Conservation (phyloP, 2,113 vertebrate genomes). For the Ictalurus punctatus region DNA sequence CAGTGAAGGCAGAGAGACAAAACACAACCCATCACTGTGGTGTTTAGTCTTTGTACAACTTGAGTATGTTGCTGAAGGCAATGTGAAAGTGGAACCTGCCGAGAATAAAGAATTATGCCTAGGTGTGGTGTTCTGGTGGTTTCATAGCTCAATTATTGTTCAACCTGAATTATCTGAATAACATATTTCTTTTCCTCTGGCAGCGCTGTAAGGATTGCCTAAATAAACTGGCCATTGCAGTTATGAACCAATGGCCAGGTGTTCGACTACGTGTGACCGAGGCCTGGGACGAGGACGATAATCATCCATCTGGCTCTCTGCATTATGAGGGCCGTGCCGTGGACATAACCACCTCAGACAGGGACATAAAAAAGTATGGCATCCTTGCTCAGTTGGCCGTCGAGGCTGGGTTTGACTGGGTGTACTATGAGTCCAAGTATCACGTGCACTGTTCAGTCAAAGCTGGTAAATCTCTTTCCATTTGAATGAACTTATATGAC, state of each 20-base stretch:
- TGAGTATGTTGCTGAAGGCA: background rate
- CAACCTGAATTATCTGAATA: background rate
- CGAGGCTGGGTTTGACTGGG: slow-evolving; percentile 98
- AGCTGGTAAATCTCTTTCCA: slow-evolving; percentile 78
- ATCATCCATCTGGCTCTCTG: slow-evolving; percentile 88
- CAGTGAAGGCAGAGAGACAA: slow-evolving; percentile 46
- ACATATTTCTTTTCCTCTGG: slow-evolving; percentile 15
- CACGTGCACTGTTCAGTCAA: slow-evolving; percentile 96
- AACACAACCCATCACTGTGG: slow-evolving; percentile 36
- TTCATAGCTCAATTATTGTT: background rate
- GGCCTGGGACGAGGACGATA: slow-evolving; percentile 96
- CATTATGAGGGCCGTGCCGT: slow-evolving; percentile 97
- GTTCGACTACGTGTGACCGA: slow-evolving; percentile 91
- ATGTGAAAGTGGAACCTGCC: background rate
- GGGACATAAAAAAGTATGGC: slow-evolving; percentile 91
- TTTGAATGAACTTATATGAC: background rate
- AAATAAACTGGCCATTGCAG: slow-evolving; percentile 90
- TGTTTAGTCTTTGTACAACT: slow-evolving; percentile 40
- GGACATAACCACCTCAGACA: slow-evolving; percentile 95
- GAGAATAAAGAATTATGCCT: slow-evolving; percentile 13
- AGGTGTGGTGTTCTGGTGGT: background rate
- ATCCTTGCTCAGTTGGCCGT: slow-evolving; percentile 92
- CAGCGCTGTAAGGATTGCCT: slow-evolving; percentile 95
- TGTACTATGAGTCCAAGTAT: slow-evolving; percentile 94
- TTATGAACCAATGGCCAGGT: slow-evolving; percentile 98